phyloP scores from a whole-genome alignment of 2,888 invertebrate genomes.

The Netelia virgata region DNA sequence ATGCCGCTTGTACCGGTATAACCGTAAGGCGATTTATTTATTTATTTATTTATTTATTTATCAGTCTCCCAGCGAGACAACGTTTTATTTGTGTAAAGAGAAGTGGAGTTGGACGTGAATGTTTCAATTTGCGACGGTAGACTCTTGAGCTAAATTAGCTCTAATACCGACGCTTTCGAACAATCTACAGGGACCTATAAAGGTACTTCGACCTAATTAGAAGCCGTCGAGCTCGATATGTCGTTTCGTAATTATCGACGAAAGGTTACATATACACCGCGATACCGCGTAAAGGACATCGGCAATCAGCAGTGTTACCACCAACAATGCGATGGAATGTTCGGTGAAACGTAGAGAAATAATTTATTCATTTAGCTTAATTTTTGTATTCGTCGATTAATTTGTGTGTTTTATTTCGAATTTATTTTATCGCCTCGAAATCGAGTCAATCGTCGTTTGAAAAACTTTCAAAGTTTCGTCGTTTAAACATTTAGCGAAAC shows the following conservation, averaged over 20 bases:
- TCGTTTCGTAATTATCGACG: conserved; percentile 15
- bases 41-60: conserved; percentile 9
- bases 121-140: conserved; percentile 49
- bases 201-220: conserved; percentile 72
- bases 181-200: conserved; percentile 67
- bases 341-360: no score
- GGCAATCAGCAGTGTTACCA: not conserved
- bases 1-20: not conserved
- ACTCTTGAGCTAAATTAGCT: conserved; percentile 60
- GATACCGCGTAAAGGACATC: not conserved
- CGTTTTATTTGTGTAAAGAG: not conserved
- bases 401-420: no score
- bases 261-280: not conserved
- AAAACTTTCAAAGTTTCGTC: no score
- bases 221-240: conserved; percentile 48
- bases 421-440: no score
- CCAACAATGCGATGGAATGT: no score
- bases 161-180: conserved; percentile 15
- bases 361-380: no score
- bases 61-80: not conserved
- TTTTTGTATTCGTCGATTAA: not conserved
- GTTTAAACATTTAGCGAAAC: no score
- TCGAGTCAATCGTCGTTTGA: no score
- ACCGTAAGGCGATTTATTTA: not conserved
- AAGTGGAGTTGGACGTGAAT: conserved; percentile 12